Conservation (phyloP, 1,140 invertebrate species). For the Pantala flavescens region DNA sequence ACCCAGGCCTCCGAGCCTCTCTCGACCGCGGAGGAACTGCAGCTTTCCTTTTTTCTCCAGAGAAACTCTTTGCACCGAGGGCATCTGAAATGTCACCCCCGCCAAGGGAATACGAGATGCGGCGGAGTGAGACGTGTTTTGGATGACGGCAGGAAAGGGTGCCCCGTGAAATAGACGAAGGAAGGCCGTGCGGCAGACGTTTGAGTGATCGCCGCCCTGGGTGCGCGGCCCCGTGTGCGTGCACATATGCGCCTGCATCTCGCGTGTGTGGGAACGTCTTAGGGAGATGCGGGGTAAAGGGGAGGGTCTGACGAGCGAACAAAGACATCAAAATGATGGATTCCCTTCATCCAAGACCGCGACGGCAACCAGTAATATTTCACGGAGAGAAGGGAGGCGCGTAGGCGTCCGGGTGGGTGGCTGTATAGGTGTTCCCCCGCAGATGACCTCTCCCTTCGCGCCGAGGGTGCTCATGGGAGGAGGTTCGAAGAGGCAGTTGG, state of each 20-base stretch:
- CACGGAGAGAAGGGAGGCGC: slow-evolving; percentile 19
- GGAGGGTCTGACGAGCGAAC: slow-evolving; percentile 28
- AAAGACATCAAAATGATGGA: slow-evolving; percentile 39
- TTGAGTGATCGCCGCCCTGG: neutral
- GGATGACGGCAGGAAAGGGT: neutral
- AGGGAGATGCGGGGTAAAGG: neutral
- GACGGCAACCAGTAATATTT: slow-evolving; percentile 38
- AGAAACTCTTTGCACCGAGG: neutral
- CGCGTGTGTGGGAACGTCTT: neutral
- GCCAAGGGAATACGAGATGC: neutral
- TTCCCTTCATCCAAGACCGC: slow-evolving; percentile 35
- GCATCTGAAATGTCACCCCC: neutral
- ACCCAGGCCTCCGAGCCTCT: too few species aligned
- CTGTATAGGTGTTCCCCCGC: neutral
- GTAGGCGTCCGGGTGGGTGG: neutral
- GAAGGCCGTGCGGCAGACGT: neutral
- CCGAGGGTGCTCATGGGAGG: too few species aligned
- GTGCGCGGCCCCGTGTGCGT: neutral
- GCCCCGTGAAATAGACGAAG: neutral
- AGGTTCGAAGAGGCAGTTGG: neutral
- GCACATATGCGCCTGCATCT: neutral
- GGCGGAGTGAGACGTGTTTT: slow-evolving; percentile 7
- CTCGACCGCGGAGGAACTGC: too few species aligned
- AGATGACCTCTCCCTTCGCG: neutral
- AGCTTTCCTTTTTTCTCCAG: neutral